Conservation (phyloP, 1,140 invertebrate species). For the Mactra quadrangularis region DNA sequence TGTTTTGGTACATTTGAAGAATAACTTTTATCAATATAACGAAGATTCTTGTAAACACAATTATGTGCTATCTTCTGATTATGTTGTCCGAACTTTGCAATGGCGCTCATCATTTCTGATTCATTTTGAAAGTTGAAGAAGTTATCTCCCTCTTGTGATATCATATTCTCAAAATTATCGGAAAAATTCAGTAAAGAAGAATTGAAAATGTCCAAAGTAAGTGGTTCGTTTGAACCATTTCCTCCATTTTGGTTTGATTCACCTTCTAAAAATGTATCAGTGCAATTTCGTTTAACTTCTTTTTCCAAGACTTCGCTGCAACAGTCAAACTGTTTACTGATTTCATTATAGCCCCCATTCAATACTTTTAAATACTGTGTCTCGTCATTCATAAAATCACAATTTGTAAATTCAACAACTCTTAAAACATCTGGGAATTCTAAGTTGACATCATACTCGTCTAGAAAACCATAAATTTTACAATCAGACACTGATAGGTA, state of each 20-base stretch:
- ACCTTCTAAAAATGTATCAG: not conserved
- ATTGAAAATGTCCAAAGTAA: not conserved
- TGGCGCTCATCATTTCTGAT: slow-evolving; percentile 13
- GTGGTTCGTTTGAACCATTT: not conserved
- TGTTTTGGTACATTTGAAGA: slow-evolving; percentile 15
- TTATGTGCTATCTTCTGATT: slow-evolving; percentile 14
- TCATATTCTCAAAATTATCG: not conserved
- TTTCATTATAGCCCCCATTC: slow-evolving; percentile 32
- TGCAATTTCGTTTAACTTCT: slow-evolving; percentile 39
- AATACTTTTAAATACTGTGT: slow-evolving; percentile 22
- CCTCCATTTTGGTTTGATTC: not conserved
- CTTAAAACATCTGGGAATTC: slow-evolving; percentile 48
- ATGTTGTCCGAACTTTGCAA: slow-evolving; percentile 47
- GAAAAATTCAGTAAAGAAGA: not conserved
- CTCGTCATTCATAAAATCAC: not conserved
- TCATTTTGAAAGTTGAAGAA: not conserved
- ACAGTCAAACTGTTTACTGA: slow-evolving; percentile 65
- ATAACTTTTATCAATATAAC: slow-evolving; percentile 54
- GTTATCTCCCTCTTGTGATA: not conserved
- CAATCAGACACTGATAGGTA: slow-evolving; percentile 38
- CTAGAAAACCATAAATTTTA: slow-evolving; percentile 42
- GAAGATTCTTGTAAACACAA: slow-evolving; percentile 22
- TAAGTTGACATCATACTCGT: slow-evolving; percentile 40
- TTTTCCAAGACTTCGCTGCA: slow-evolving; percentile 56
- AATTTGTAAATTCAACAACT: slow-evolving; percentile 55